Conservation (phyloP, 1,140 invertebrate genomes). For the Oscheius sp. region DNA sequence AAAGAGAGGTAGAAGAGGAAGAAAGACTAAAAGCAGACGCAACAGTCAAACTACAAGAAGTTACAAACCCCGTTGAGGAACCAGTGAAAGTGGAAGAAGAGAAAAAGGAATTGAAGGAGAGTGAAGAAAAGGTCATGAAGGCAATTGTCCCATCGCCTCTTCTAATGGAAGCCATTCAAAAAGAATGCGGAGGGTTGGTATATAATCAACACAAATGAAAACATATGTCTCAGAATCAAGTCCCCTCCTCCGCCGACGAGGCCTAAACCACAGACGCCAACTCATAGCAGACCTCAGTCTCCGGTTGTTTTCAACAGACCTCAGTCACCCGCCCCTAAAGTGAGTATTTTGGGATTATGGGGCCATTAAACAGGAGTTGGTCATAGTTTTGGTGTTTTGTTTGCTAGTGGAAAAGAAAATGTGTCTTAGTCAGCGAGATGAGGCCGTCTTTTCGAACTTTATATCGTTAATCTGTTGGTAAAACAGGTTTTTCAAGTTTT, state of each 20-base stretch:
- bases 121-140: neutral
- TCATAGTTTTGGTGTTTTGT: no score
- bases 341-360: no score
- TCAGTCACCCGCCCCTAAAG: no score
- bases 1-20: neutral
- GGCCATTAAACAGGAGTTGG: no score
- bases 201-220: neutral
- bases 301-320: no score
- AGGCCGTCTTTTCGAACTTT: no score
- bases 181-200: conserved; percentile 2
- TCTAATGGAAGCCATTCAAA: neutral
- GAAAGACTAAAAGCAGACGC: neutral
- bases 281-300: neutral
- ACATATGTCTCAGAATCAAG: neutral
- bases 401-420: no score
- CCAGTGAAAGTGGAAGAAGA: neutral
- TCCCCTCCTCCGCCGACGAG: neutral
- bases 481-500: no score
- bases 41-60: no score
- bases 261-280: neutral
- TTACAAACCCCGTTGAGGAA: no score
- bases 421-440: no score
- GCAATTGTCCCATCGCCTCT: neutral
- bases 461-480: no score
- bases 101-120: neutral